phyloP scores from a whole-genome alignment of 1,140 invertebrate species.

The Plodia interpunctella region DNA sequence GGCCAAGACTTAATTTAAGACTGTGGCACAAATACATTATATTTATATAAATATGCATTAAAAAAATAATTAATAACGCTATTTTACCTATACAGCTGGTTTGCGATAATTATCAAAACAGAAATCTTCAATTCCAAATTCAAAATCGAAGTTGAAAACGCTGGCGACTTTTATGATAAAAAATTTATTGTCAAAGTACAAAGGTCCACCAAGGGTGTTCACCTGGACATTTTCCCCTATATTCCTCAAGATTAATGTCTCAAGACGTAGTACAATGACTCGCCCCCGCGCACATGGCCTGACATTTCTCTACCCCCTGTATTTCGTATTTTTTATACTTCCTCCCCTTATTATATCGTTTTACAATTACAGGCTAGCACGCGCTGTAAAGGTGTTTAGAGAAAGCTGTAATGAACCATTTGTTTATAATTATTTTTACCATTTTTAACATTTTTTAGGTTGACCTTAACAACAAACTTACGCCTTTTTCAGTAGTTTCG shows the following conservation, averaged over 20 bases:
- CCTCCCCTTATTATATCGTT: conserved; percentile 58
- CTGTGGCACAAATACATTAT: too few species aligned
- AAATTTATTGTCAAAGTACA: conserved; percentile 36
- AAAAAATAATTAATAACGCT: too few species aligned
- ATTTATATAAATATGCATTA: too few species aligned
- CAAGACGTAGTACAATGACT: conserved; percentile 52
- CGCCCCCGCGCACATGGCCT: conserved; percentile 62
- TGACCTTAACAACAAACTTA: background rate
- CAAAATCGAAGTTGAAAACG: background rate
- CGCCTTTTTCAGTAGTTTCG: background rate
- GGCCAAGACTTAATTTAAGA: too few species aligned
- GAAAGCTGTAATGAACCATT: conserved; percentile 65
- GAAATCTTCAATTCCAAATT: background rate
- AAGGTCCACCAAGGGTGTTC: conserved; percentile 53
- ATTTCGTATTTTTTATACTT: conserved; percentile 41
- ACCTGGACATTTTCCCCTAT: conserved; percentile 56
- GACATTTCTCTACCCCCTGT: conserved; percentile 63
- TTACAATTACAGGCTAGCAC: conserved; percentile 59
- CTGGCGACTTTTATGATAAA: conserved; percentile 18
- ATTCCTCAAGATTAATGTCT: conserved; percentile 66
- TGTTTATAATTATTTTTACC: conserved; percentile 20
- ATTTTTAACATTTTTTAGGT: conserved; percentile 8
- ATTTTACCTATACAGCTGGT: too few species aligned
- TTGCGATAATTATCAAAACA: background rate
- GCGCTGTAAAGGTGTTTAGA: conserved; percentile 67